These are phyloP conservation scores for Antedon mediterranea DNA, from an alignment of 53 echinoderm and acorn worm species.

Conservation along the genomic window DNA sequence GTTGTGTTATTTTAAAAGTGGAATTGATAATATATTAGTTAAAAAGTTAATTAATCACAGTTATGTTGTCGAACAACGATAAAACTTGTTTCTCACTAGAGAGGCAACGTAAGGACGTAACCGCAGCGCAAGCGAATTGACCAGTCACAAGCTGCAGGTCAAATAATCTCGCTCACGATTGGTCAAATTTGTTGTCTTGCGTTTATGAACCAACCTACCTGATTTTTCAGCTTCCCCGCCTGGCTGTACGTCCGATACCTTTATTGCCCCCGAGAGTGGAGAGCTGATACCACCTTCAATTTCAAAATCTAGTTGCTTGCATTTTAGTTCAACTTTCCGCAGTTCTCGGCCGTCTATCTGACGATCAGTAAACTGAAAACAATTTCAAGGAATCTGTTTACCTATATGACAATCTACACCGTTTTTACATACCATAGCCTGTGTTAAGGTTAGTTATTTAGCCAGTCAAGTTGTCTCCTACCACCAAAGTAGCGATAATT, in stretches of 20 bases:
- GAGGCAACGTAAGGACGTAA: too few relatives aligned
- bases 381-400: too few relatives aligned
- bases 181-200: too few relatives aligned
- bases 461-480: too few relatives aligned
- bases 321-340: conserved; percentile 45
- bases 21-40: background rate
- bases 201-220: conserved; percentile 22
- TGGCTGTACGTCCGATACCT: conserved; percentile 54
- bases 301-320: conserved; percentile 48
- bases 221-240: conserved; percentile 48
- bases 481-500: too few relatives aligned
- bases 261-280: conserved; percentile 53
- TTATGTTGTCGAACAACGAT: background rate
- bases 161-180: background rate
- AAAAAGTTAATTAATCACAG: background rate
- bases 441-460: too few relatives aligned
- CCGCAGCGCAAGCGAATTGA: too few relatives aligned
- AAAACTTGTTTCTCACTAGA: too few relatives aligned
- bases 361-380: conserved; percentile 41
- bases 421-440: too few relatives aligned
- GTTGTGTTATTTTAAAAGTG: background rate
- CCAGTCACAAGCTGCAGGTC: too few relatives aligned
- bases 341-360: conserved; percentile 63
- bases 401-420: too few relatives aligned
- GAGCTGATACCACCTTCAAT: conserved; percentile 65